Percentiles rank a stretch among this genome's conserved stretches.
Evolutionary conservation across 2,113 vertebrate genomes (phyloP).

Genomic region (Chionomys nivalis): DNA sequence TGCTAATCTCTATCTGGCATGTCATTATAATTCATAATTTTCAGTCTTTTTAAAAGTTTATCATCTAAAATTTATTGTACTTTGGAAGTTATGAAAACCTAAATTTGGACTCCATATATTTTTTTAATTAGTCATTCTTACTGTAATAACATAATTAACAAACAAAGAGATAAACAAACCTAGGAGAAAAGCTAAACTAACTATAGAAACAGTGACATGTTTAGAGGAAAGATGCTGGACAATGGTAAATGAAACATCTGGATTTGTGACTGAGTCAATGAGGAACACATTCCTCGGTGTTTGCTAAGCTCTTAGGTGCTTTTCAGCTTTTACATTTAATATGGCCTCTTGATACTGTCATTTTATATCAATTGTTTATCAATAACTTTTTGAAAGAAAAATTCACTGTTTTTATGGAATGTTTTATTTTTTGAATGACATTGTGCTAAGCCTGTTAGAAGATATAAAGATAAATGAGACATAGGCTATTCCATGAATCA

Average conservation of each 20-base stretch:
- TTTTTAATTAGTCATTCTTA: slow-evolving; percentile 52
- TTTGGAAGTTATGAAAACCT: slow-evolving; percentile 4
- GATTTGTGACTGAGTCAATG: neutral
- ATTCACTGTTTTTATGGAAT: neutral
- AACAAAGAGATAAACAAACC: neutral
- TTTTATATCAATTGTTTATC: slow-evolving; percentile 4
- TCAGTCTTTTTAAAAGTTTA: neutral
- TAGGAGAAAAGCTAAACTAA: neutral
- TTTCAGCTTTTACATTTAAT: slow-evolving; percentile 3
- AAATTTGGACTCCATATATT: neutral
- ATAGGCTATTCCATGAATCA: neutral
- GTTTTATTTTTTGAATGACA: neutral
- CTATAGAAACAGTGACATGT: neutral
- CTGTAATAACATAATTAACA: neutral
- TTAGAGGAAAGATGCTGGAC: neutral
- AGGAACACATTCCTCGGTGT: neutral
- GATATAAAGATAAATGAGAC: neutral
- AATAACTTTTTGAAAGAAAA: slow-evolving; percentile 7
- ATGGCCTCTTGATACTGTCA: neutral
- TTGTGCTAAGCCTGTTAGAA: neutral
- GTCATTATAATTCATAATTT: neutral
- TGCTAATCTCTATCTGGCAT: slow-evolving; percentile 16
- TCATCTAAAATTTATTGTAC: neutral
- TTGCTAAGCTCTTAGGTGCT: neutral
- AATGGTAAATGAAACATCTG: slow-evolving; percentile 21